Evolutionary conservation across 2,888 invertebrate species (phyloP).

Genomic region (Ceraclea dissimilis): DNA sequence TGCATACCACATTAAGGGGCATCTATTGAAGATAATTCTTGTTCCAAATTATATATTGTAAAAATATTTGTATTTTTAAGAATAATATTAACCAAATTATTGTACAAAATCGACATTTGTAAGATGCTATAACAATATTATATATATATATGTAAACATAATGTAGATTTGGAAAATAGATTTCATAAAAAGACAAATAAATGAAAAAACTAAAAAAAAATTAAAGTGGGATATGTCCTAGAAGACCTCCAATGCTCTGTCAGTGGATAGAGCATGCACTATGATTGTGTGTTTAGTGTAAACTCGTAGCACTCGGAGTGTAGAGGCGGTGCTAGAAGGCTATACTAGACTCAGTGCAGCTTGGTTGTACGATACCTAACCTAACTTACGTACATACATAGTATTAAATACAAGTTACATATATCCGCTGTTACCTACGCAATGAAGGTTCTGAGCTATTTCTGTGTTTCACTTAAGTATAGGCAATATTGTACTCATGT

Average conservation of each 20-base stretch:
- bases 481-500: not conserved
- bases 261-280: not conserved
- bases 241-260: not conserved
- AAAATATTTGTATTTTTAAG: no score
- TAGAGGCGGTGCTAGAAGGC: no score
- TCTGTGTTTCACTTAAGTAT: not conserved
- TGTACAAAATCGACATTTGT: not conserved
- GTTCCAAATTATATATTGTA: no score
- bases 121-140: not conserved
- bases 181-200: not conserved
- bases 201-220: not conserved
- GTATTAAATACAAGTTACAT: no score
- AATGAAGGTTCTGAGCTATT: not conserved
- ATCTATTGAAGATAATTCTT: no score
- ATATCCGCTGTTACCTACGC: not conserved
- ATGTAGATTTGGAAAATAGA: not conserved
- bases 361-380: no score
- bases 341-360: no score
- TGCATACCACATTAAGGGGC: no score
- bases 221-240: not conserved
- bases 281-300: no score
- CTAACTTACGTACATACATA: no score
- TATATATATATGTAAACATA: not conserved
- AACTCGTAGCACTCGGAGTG: no score
- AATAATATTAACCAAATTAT: not conserved